Conservation (phyloP, 2,888 invertebrate species). For the Thymelicus acteon region DNA sequence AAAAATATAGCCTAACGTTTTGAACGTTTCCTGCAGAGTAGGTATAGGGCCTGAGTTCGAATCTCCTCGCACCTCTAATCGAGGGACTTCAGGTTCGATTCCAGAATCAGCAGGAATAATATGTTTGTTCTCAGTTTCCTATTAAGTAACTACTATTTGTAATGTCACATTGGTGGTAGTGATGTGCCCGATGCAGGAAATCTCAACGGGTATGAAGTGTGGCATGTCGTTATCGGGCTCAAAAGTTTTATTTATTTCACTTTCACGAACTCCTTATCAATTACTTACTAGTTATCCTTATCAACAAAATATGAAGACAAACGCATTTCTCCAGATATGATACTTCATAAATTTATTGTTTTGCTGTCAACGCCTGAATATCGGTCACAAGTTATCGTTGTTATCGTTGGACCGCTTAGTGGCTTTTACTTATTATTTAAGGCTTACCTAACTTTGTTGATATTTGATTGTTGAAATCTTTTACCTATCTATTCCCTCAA, state of each 20-base stretch:
- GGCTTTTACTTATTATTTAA: constrained; percentile 26
- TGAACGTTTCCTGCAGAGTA: no score
- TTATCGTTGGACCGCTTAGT: constrained; percentile 27
- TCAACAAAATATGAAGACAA: constrained; percentile 31
- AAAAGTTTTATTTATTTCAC: constrained; percentile 4
- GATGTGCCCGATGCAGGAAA: no score
- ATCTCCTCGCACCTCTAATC: no score
- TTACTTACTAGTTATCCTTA: constrained; percentile 2
- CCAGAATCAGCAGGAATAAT: no score
- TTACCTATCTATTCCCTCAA: background rate
- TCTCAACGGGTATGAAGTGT: no score
- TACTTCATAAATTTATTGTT: constrained; percentile 29
- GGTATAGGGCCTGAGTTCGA: no score
- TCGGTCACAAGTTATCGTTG: constrained; percentile 61
- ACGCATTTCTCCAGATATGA: constrained; percentile 29
- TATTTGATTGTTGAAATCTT: background rate
- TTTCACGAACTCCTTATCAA: constrained; percentile 23
- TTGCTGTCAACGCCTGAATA: constrained; percentile 46
- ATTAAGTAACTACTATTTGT: no score
- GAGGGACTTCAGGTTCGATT: no score
- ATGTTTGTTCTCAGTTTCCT: no score
- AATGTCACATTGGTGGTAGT: no score
- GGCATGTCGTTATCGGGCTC: background rate
- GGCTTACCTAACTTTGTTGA: constrained; percentile 4
- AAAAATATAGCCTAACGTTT: no score